Conservation (phyloP, 1,140 invertebrate genomes). For the Philopotamus ludificatus region DNA sequence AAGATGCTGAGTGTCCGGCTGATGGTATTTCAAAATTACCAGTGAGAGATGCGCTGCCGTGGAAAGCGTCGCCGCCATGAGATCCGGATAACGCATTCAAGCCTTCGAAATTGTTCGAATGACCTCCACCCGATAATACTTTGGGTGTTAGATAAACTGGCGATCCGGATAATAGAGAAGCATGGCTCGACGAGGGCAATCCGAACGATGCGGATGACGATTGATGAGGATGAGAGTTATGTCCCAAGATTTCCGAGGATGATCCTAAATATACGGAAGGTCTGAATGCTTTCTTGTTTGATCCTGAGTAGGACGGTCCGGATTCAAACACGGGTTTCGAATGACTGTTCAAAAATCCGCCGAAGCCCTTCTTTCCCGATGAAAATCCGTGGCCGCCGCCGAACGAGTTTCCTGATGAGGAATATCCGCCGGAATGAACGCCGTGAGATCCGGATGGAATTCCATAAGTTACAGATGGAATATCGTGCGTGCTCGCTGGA, state of each 20-base stretch:
- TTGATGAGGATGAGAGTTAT: conserved; percentile 14
- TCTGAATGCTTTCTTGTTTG: conserved; percentile 26
- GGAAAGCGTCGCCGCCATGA: conserved; percentile 21
- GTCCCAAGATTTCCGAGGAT: conserved; percentile 20
- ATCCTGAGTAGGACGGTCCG: conserved; percentile 13
- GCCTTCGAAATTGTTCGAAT: conserved; percentile 14
- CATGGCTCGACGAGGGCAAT: conserved; percentile 14
- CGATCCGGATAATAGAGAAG: conserved; percentile 21
- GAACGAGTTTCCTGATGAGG: neutral
- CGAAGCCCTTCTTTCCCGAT: neutral
- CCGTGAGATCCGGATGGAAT: conserved; percentile 25
- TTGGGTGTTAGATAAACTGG: conserved; percentile 33
- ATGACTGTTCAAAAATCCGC: neutral
- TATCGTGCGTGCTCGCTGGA: conserved; percentile 17
- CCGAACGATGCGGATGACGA: conserved; percentile 22
- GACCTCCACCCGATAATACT: conserved; percentile 8
- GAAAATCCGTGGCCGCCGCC: neutral
- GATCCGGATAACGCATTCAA: conserved; percentile 1
- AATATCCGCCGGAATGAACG: neutral
- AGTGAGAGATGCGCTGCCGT: conserved; percentile 35
- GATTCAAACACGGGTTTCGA: neutral
- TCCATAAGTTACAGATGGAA: conserved; percentile 24
- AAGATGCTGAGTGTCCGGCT: conserved; percentile 36
- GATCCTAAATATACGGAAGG: conserved; percentile 39
- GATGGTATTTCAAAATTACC: conserved; percentile 38